Percentiles rank a stretch among this genome's conserved stretches.
Conservation (phyloP, 1,140 invertebrate species). For the Saxidomus purpurata region DNA sequence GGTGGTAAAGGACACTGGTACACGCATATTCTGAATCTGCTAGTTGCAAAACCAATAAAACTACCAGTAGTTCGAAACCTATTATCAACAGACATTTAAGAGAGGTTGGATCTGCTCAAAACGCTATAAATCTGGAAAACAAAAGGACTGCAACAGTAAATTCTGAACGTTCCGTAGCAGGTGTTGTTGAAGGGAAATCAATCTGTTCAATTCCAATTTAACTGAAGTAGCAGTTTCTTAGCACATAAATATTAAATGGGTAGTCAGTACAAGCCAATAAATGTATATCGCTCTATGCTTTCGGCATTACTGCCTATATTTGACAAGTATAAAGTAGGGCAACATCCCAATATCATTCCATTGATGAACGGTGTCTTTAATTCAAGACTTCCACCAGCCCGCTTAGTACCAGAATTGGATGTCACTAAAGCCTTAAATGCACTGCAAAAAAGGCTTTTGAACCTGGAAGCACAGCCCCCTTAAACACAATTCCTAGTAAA, state of each 20-base stretch:
- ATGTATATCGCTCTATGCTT: conserved; percentile 40
- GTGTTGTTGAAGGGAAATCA: conserved; percentile 56
- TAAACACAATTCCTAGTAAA: conserved; percentile 53
- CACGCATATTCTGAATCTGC: background rate
- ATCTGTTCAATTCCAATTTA: conserved; percentile 24
- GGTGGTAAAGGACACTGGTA: background rate
- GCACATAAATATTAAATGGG: conserved; percentile 20
- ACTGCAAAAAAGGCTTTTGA: conserved; percentile 50
- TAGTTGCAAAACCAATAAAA: background rate
- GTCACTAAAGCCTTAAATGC: conserved; percentile 2
- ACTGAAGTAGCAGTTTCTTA: conserved; percentile 34
- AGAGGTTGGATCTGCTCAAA: background rate
- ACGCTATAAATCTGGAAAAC: conserved; percentile 40
- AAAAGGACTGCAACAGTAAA: conserved; percentile 62
- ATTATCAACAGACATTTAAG: background rate
- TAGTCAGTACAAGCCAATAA: conserved; percentile 37
- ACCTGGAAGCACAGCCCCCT: conserved; percentile 14
- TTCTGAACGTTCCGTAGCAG: conserved; percentile 26
- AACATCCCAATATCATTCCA: conserved; percentile 32
- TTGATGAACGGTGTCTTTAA: conserved; percentile 30
- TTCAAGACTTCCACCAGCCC: conserved; percentile 25
- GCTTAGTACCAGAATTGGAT: conserved; percentile 64
- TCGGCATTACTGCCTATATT: background rate
- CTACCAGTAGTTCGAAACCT: background rate
- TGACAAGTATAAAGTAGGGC: conserved; percentile 15